Conservation (phyloP, 2,113 vertebrate species). For the Corydoras sp. region DNA sequence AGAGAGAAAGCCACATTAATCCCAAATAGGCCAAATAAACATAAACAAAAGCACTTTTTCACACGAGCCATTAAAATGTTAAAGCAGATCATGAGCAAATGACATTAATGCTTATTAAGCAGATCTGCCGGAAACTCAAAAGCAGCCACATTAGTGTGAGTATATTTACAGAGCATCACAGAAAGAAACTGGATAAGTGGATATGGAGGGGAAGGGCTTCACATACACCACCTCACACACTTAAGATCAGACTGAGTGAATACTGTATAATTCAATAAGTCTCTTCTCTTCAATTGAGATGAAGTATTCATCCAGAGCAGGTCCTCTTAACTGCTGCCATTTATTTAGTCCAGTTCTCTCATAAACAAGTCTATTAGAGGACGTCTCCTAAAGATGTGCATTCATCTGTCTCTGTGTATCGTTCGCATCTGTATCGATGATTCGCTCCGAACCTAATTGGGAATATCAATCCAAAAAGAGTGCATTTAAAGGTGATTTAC, state of each 20-base stretch:
- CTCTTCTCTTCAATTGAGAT: conserved; percentile 3
- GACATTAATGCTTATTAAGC: background rate
- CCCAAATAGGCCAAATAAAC: background rate
- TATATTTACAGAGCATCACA: background rate
- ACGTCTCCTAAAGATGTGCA: background rate
- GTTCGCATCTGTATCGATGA: conserved; percentile 6
- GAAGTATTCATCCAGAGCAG: conserved; percentile 4
- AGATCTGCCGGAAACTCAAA: background rate
- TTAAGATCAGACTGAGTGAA: conserved; percentile 15
- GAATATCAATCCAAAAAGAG: background rate
- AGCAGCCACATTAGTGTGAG: background rate
- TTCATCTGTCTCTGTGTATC: conserved; percentile 16
- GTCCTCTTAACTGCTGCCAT: conserved; percentile 11
- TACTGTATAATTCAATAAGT: conserved; percentile 3
- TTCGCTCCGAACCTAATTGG: background rate
- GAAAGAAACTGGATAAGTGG: background rate
- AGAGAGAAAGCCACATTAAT: background rate
- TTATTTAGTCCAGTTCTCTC: conserved; percentile 18
- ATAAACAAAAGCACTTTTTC: background rate
- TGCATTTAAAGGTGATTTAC: conserved; percentile 9
- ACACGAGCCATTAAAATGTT: background rate
- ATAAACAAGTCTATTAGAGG: conserved; percentile 30
- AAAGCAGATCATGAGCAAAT: background rate
- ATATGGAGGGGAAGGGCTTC: no score
- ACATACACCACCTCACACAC: background rate